Percentiles rank a stretch among this genome's conserved stretches.
Conservation (phyloP, 1,140 invertebrate species). For the Zaprionus nigranus region DNA sequence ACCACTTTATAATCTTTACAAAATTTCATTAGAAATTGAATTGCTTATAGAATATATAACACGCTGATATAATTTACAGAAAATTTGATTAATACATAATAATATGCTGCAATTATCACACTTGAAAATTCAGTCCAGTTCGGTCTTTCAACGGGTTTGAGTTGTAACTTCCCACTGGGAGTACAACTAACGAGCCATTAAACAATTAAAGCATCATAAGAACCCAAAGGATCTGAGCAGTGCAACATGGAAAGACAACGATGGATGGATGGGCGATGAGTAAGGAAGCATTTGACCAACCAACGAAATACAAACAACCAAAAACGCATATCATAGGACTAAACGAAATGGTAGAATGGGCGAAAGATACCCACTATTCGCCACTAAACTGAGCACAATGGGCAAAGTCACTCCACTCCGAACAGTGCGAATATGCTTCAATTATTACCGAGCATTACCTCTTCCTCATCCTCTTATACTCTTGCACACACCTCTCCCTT, state of each 20-base stretch:
- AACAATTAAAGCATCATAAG: slow-evolving; percentile 70
- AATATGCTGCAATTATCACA: slow-evolving; percentile 71
- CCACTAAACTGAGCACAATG: slow-evolving; percentile 18
- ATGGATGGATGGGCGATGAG: slow-evolving; percentile 46
- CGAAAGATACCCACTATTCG: background rate
- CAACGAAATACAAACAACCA: slow-evolving; percentile 75
- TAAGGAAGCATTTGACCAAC: slow-evolving; percentile 67
- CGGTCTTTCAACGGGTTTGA: slow-evolving; percentile 8
- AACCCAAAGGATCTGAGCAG: slow-evolving; percentile 3
- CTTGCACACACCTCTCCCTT: slow-evolving; percentile 13
- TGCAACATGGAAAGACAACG: slow-evolving; percentile 6
- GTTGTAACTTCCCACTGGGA: slow-evolving; percentile 57
- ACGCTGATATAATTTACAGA: slow-evolving; percentile 47
- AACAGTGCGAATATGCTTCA: slow-evolving; percentile 62
- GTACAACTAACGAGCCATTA: slow-evolving; percentile 75
- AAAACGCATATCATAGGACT: slow-evolving; percentile 39
- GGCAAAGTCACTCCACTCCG: slow-evolving; percentile 12
- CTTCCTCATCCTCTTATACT: slow-evolving; percentile 22
- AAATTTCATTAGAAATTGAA: too few relatives aligned
- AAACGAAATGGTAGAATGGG: background rate
- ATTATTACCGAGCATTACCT: slow-evolving; percentile 51
- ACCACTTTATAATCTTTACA: too few relatives aligned
- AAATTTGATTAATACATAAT: slow-evolving; percentile 66
- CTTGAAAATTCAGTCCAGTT: slow-evolving; percentile 51
- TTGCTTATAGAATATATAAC: background rate